Percentiles rank a stretch among this genome's conserved stretches.
These are phyloP conservation scores for Dunckerocampus dactyliophorus DNA, from an alignment of 2,113 vertebrate genomes.

Conservation along the genomic window DNA sequence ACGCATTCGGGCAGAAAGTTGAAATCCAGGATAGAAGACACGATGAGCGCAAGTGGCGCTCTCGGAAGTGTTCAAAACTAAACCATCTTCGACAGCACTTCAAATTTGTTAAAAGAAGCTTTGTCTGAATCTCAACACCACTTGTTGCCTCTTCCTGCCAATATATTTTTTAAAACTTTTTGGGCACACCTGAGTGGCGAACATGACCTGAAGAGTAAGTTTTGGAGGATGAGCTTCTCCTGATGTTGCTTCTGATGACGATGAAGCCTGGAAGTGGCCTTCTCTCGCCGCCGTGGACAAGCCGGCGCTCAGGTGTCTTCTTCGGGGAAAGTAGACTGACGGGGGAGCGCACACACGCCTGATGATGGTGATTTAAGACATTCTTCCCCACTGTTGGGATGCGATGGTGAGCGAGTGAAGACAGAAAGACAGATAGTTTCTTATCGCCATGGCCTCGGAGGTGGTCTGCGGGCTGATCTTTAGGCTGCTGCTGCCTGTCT, in stretches of 20 bases:
- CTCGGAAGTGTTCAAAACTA: neutral
- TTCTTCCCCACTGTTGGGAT: constrained; percentile 28
- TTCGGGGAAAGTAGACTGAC: constrained; percentile 29
- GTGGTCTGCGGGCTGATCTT: constrained; percentile 93
- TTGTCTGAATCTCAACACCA: neutral
- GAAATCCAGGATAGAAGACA: neutral
- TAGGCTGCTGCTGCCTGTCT: constrained; percentile 89
- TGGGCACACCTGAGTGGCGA: constrained; percentile 19
- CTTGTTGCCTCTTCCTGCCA: neutral
- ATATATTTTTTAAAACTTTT: neutral
- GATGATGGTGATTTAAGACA: constrained; percentile 35
- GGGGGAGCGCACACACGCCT: constrained; percentile 48
- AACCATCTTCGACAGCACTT: neutral
- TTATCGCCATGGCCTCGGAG: constrained; percentile 84
- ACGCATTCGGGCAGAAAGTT: neutral
- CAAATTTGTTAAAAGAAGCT: neutral
- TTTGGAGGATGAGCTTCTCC: neutral
- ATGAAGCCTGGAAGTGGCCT: constrained; percentile 36
- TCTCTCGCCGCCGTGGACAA: constrained; percentile 28
- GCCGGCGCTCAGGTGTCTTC: constrained; percentile 45
- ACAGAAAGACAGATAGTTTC: no score
- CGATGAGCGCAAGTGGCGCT: neutral
- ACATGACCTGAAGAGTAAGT: neutral
- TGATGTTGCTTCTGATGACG: neutral
- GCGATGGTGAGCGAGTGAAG: constrained; percentile 14